Base-by-base conservation (phyloP, 53 echinoderm and acorn worm species). In the Arbacia lixula region DNA sequence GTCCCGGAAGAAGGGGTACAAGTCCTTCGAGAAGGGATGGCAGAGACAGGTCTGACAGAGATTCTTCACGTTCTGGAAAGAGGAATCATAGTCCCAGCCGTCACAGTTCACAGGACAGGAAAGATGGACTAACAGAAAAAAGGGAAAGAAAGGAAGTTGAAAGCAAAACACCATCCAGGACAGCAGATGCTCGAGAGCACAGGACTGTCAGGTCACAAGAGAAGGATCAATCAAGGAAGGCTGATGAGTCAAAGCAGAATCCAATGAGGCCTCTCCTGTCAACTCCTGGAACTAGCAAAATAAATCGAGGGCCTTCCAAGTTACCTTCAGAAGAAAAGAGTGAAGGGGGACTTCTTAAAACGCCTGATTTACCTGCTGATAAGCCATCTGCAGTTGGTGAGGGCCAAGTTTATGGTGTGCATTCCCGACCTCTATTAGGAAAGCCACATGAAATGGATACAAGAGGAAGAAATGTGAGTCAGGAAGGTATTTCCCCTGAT, bases 1-100 rank as follows among this genome's bases (percentile, higher is more conserved):
- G 82, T n/a, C 64, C 82, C 19, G 50, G 64, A 12, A 81, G 82
- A 81, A 81, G 41, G 63, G 41, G 27, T 63, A 5, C 64, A 8
- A 81, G 82, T 29, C 82, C 82, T n/a, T 63, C 82, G 43, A 81
- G 64, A 46, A 41, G 33, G 19, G 61, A 27, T 25, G 28, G 25
- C 26, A 57, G 78, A 53, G 71, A 71, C 24, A 43, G 71, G 42
- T n/a, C n/a, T n/a, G 75, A 75, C 38, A 31, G 53, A 8, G 51
- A 51, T 12, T 58, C 77, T 54, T 57, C 77, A 77, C 77, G 77
- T 14, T 54, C 54, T 16, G 40, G 77, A 20, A 77, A 24, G 21
- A 56, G 58, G 37, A 28, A 20, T 58, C 58, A 20, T 1, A 77
- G 77, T 58, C 77, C 77, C 12, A 3, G 16, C 20, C 39, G 58